Evolutionary conservation across 2,113 vertebrate genomes (phyloP).

Genomic region (Vulpes ferrilata): DNA sequence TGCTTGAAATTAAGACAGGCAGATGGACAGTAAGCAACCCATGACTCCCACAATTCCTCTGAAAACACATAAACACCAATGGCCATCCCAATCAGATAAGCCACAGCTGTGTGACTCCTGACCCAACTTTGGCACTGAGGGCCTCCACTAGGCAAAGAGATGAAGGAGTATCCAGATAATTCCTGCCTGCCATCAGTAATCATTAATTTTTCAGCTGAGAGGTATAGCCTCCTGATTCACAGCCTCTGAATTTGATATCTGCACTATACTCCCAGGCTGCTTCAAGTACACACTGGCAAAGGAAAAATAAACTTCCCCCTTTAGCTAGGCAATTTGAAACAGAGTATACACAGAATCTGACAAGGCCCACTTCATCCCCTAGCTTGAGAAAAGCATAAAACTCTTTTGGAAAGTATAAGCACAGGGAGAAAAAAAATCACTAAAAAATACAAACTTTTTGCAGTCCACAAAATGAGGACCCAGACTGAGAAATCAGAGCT

Average conservation of each 20-base stretch:
- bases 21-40: not conserved
- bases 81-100: not conserved
- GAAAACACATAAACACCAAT: not conserved
- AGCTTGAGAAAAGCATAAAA: not conserved
- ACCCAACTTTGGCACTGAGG: not conserved
- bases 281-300: not conserved
- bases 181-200: not conserved
- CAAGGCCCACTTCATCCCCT: not conserved
- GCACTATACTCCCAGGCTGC: not conserved
- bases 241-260: slow-evolving; percentile 38
- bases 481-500: slow-evolving; percentile 25
- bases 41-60: not conserved
- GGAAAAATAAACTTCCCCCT: slow-evolving; percentile 14
- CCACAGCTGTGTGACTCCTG: not conserved
- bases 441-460: not conserved
- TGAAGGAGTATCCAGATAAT: not conserved
- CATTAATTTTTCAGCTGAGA: slow-evolving; percentile 19
- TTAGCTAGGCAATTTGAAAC: not conserved
- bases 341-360: not conserved
- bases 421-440: not conserved
- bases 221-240: not conserved
- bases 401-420: slow-evolving; percentile 11
- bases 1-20: not conserved
- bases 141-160: not conserved
- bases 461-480: slow-evolving; percentile 21